Base-by-base conservation (phyloP, 2,113 vertebrate genomes). In the Myotis yumanensis region DNA sequence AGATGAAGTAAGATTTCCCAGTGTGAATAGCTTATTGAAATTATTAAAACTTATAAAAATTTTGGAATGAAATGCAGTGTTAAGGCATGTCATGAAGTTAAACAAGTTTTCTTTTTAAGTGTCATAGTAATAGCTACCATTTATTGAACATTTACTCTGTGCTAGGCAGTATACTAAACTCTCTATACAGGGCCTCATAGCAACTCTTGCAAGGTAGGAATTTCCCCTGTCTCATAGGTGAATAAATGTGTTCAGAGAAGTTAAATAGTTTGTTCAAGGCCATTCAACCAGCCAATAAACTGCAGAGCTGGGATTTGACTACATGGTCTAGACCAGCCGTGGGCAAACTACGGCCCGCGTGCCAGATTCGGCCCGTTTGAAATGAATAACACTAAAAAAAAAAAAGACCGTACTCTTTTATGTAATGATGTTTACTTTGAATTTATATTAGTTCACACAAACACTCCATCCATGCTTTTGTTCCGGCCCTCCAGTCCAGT, bases 1-100 rank as follows among this genome's bases (percentile, higher is more conserved):
- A 59, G 40, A 23, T 57, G 71, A 83, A 93, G 7, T 51, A 93
- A 82, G 10, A 54, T 93, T 97, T 91, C 72, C 86, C 15, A 59
- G 11, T 86, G 86, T 95, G 52, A 92, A 86, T 93, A 77, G 54
- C 81, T 43, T 91, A 22, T 93, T 73, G 69, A 95, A 93, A 77
- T 94, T 43, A 80, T 69, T 81, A 91, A 86, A 15, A 84, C 23
- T 89, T 89, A 32, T 68, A 62, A 83, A 86, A 75, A n/a, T 18
- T 93, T 76, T 93, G 35, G 7, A 95, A 86, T 91, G 59, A 94
- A 95, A 90, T 77, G 15, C 48, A 90, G 6, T 43, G 14, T 90
- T 90, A 85, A 95, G 54, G 14, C 72, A 73, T 68, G 20, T 89
- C 22, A 46, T 89, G 10, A 59, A 88, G 37, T 92, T 93, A 76